Base-by-base conservation (phyloP, 2,888 invertebrate species). In the Noctua pronuba region DNA sequence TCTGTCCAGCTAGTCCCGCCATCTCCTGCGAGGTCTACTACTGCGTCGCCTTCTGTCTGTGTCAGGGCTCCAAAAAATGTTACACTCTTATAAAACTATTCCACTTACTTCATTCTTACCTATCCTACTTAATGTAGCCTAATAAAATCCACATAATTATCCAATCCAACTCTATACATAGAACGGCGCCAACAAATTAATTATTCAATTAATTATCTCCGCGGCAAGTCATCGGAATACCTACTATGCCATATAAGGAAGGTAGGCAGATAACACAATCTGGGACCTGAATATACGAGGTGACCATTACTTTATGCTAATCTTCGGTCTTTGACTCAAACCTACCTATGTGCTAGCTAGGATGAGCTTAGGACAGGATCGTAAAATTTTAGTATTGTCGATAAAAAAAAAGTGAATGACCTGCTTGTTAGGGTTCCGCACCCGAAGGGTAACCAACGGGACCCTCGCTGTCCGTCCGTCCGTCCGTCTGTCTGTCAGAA, bases 241-340 rank as follows among this genome's bases (percentile, higher is more conserved):
- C 78, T 73, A 73, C 77, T 60, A 16, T n/a, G 18, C 79, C 75
- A 44, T 74, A 77, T 74, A 85, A 38, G 80, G 83, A 60, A 62
- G 21, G 13, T 71, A 66, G 58, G 44, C 38, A 80, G 73, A 76
- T 83, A 75, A 60, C 70, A 77, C 73, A 79, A 84, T 76, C 80
- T 74, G 16, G 71, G 69, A 79, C 83, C 74, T 70, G 85, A 76
- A 75, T 75, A 70, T 76, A 67, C 49, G 75, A 68, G 71, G 65
- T 80, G 75, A 66, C 85, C 82, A 84, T 82, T 80, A 73, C 66
- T 70, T 60, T 81, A 84, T 85, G 84, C 31, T 81, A 85, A 84
- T 82, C 49, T 73, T 41, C n/a, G 73, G 52, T 71, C 69, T 65
- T 76, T 66, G 58, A 82, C 76, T 68, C 76, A 64, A 80, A 75